A percentile compares a stretch with the other conserved stretches of the same genome.
Conservation (phyloP, 64 coral and sea anemone species). For the Porites lutea region DNA sequence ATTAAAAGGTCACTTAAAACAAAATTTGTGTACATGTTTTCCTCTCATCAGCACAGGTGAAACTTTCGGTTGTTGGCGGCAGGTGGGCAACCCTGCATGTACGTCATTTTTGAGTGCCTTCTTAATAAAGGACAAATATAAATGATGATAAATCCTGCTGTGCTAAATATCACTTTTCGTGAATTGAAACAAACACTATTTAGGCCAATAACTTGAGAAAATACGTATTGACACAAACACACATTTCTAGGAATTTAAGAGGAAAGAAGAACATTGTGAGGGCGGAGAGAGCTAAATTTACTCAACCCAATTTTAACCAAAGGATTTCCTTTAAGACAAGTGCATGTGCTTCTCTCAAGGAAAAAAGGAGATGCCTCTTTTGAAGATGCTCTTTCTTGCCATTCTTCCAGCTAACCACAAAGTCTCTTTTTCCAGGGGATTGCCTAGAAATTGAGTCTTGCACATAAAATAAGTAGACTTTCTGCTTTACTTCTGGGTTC, state of each 20-base stretch:
- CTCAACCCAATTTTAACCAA: constrained; percentile 52
- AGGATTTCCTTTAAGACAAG: constrained; percentile 69
- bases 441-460: constrained; percentile 46
- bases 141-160: too few relatives aligned
- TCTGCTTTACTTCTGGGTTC: neutral
- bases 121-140: too few relatives aligned
- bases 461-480: constrained; percentile 18
- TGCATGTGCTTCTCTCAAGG: constrained; percentile 46
- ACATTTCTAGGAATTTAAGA: constrained; percentile 61
- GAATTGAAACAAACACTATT: too few relatives aligned
- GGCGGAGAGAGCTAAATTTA: constrained; percentile 69
- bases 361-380: constrained; percentile 34
- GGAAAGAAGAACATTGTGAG: constrained; percentile 57
- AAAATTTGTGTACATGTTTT: neutral
- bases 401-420: neutral
- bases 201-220: too few relatives aligned
- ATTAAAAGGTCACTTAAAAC: neutral
- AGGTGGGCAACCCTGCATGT: neutral
- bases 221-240: constrained; percentile 63
- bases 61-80: neutral
- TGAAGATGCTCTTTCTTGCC: constrained; percentile 14
- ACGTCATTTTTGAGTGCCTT: neutral
- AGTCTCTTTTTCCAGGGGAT: constrained; percentile 21
- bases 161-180: too few relatives aligned
- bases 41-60: neutral